Evolutionary conservation across 2,888 invertebrate species (phyloP).

Genomic region (Autographa pulchrina): DNA sequence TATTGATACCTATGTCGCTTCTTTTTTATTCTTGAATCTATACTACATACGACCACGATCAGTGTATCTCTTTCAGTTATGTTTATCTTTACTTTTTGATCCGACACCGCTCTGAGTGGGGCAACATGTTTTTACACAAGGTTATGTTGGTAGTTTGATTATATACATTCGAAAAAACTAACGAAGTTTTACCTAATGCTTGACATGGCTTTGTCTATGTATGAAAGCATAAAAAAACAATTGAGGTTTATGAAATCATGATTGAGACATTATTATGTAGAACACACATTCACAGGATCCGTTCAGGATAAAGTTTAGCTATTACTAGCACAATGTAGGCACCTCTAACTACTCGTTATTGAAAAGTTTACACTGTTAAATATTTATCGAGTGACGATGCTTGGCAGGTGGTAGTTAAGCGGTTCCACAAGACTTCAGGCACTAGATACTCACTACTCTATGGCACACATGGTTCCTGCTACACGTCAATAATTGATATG

Average conservation of each 20-base stretch:
- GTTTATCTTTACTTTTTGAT: too few relatives aligned
- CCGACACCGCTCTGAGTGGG: too few relatives aligned
- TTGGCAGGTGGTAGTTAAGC: constrained; percentile 23
- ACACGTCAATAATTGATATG: constrained; percentile 58
- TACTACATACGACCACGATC: too few relatives aligned
- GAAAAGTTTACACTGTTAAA: constrained; percentile 36
- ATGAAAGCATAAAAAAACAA: not conserved
- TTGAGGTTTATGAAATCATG: not conserved
- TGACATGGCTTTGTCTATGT: too few relatives aligned
- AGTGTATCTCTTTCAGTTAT: too few relatives aligned
- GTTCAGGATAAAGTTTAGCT: constrained; percentile 28
- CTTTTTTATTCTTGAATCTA: too few relatives aligned
- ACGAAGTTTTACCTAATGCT: too few relatives aligned
- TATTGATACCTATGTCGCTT: too few relatives aligned
- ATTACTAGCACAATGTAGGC: constrained; percentile 26
- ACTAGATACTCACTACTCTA: not conserved
- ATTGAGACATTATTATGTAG: constrained; percentile 16
- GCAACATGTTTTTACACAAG: too few relatives aligned
- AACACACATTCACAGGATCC: constrained; percentile 12
- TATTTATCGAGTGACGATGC: constrained; percentile 36
- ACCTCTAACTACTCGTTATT: constrained; percentile 37
- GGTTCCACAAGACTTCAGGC: constrained; percentile 16
- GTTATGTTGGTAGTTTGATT: too few relatives aligned
- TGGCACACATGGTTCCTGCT: constrained; percentile 38
- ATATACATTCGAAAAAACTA: too few relatives aligned